Base-by-base conservation (phyloP, 2,888 invertebrate genomes). In the Xylocampa areola region DNA sequence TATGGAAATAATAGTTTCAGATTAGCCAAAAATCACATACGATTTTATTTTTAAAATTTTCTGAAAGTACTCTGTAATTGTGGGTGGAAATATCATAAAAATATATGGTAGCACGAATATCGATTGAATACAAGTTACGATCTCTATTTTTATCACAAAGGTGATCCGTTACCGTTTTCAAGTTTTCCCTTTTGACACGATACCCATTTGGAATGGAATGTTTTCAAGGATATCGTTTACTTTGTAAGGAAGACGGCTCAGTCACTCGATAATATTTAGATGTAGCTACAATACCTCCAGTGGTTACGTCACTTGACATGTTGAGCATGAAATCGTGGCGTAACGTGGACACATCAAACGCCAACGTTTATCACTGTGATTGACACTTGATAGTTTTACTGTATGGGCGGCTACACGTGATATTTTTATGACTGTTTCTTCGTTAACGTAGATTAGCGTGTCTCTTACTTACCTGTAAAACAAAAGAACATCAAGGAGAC, bases 401-500 rank as follows among this genome's bases (percentile, higher is more conserved):
- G 68, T 66, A 55, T 58, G 41, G 40, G n/a, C n/a, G 39, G 21
- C 39, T 52, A 29, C 45, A 37, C 66, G 41, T 65, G 16, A 49
- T 64, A 51, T 65, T 51, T 60, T 68, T 54, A 61, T 62, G 58
- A 43, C 25, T 35, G 37, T 66, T 72, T 52, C 53, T 35, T 52
- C 62, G 54, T 58, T 35, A 30, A 11, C 40, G 35, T 45, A 54
- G 40, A 53, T 67, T 59, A 47, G 43, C 19, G 36, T 27, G 52
- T 47, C 55, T 54, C 49, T 47, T 49, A 32, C 30, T 48, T 41
- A 76, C 68, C 59, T 65, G 47, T 65, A 54, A 71, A 73, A 76
- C 77, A 78, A 80, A 77, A 75, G 75, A 60, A 70, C 69, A 74
- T 72, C 67, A 63, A 68, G 68, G 60, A 65, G 58, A 69, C 48